Conservation (phyloP, 2,797 vertebrate genomes). For the Diplodus puntazzo region DNA sequence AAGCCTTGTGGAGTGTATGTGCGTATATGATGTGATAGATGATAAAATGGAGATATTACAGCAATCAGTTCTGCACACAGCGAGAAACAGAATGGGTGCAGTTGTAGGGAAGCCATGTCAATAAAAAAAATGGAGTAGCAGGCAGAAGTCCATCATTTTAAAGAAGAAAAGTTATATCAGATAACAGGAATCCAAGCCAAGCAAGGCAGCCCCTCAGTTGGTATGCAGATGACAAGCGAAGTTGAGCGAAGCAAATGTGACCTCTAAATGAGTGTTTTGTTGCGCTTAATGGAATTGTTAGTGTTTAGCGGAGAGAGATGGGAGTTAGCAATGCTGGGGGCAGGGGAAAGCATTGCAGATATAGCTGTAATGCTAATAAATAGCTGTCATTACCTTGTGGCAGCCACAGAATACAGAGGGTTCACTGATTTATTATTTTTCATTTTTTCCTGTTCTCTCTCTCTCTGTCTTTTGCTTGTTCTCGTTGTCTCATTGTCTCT, state of each 20-base stretch:
- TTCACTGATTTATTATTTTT: slow-evolving; percentile 73
- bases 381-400: slow-evolving; percentile 75
- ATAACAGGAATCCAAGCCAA: slow-evolving; percentile 36
- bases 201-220: slow-evolving; percentile 47
- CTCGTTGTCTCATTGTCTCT: slow-evolving; percentile 37
- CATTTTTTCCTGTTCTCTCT: slow-evolving; percentile 21
- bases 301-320: slow-evolving; percentile 61
- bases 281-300: slow-evolving; percentile 77
- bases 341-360: not conserved
- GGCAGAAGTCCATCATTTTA: slow-evolving; percentile 31
- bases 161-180: slow-evolving; percentile 47
- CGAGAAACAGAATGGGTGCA: not conserved
- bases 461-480: slow-evolving; percentile 37
- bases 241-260: slow-evolving; percentile 67
- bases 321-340: slow-evolving; percentile 38
- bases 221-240: slow-evolving; percentile 64
- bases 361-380: no score
- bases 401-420: slow-evolving; percentile 57
- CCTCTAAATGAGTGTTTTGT: slow-evolving; percentile 73
- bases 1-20: slow-evolving; percentile 31
- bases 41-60: slow-evolving; percentile 23
- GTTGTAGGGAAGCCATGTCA: slow-evolving; percentile 16
- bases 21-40: slow-evolving; percentile 25
- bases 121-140: slow-evolving; percentile 33
- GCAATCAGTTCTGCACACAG: not conserved